Base-by-base conservation (phyloP, 2,797 vertebrate genomes). In the Helarctos malayanus region DNA sequence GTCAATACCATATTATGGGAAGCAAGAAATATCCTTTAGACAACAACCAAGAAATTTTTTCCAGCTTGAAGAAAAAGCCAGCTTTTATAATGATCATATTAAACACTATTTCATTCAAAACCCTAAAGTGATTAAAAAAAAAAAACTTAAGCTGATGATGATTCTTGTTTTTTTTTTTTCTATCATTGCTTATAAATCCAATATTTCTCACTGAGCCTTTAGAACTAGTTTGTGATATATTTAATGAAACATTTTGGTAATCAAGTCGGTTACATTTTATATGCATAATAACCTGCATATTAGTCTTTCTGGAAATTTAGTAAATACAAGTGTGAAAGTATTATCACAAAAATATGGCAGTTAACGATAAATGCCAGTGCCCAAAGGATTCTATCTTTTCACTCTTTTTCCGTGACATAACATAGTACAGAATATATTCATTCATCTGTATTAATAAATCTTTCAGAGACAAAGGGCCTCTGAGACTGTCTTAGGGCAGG, bases 201-300 rank as follows among this genome's bases (percentile, higher is more conserved):
- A 29, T 9, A 59, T 27, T 78, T 90, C 19, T 93, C 73, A 59
- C 8, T 52, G 18, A 91, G 29, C 6, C 23, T 69, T 94, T 68
- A 81, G 56, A 96, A 91, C 19, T 12, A 92, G 29, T 82, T 82
- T 75, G 25, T 56, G 47, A 80, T 35, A 65, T 65, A 61, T n/a
- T 88, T 68, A 92, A 81, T 83, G n/a, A 87, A 82, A 83, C 69
- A 89, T 32, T 94, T 97, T 69, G 80, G 19, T 84, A 88, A 96
- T 54, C 69, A 91, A 71, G 89, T 32, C 41, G 16, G 10, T 56
- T 69, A 89, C 5, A 84, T 71, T 94, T 93, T 86, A 86, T 81
- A 83, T 97, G 56, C 52, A 92, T 61, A 63, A 52, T 73, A n/a
- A 87, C 7, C 85, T 15, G 49, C 25, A 38, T 52, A 21, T 83